Evolutionary conservation across 2,888 invertebrate species (phyloP).

Genomic region (Apodemia zela): DNA sequence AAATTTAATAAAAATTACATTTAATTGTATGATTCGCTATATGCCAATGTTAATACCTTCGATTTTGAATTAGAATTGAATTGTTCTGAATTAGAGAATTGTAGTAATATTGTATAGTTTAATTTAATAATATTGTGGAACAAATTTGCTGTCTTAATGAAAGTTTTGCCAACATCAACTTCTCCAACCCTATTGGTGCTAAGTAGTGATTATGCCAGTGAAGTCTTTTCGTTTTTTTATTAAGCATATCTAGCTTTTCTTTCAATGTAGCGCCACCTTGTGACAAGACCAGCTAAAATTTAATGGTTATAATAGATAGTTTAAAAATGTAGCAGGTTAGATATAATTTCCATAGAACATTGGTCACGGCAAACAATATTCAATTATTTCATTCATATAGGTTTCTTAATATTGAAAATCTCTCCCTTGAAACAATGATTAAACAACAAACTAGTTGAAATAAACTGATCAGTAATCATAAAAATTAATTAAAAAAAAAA

Average conservation of each 20-base stretch:
- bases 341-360: neutral
- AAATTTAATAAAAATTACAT: slow-evolving; percentile 1
- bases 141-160: neutral
- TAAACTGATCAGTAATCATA: no score
- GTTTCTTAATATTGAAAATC: no score
- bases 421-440: no score
- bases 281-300: neutral
- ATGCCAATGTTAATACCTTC: neutral
- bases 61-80: slow-evolving; percentile 5
- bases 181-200: slow-evolving; percentile 41
- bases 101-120: neutral
- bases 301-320: neutral
- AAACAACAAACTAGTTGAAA: no score
- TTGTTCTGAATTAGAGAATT: slow-evolving; percentile 2
- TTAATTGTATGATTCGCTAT: slow-evolving; percentile 7
- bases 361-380: no score
- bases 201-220: slow-evolving; percentile 40
- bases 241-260: slow-evolving; percentile 24
- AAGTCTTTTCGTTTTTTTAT: slow-evolving; percentile 33
- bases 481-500: no score
- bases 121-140: neutral
- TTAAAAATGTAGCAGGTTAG: neutral
- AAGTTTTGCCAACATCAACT: slow-evolving; percentile 24
- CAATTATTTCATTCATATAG: neutral
- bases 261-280: slow-evolving; percentile 6